Conservation (phyloP, 2,888 invertebrate species). For the Ecliptopera silaceata region DNA sequence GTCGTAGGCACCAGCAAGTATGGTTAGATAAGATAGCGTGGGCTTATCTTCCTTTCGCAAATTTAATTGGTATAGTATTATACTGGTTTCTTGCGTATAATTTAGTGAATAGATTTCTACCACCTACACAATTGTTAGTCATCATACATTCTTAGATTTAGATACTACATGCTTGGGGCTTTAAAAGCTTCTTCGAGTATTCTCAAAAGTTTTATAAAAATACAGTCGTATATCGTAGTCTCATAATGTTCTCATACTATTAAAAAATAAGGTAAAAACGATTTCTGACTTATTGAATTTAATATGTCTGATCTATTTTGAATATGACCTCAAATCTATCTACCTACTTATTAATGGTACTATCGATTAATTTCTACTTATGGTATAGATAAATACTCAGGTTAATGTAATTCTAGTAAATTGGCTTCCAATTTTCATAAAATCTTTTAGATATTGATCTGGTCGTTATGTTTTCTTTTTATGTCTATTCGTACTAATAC, state of each 20-base stretch:
- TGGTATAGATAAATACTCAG: neutral
- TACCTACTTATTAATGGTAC: slow-evolving; percentile 1
- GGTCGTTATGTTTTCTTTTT: neutral
- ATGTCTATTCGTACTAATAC: neutral
- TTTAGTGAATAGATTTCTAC: slow-evolving; percentile 31
- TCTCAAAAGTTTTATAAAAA: no score
- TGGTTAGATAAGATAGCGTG: no score
- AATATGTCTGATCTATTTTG: neutral
- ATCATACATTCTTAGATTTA: slow-evolving; percentile 2
- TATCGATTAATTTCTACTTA: slow-evolving; percentile 5
- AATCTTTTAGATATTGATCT: neutral
- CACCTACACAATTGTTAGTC: slow-evolving; percentile 33
- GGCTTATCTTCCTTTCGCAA: slow-evolving; percentile 40
- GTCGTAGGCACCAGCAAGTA: no score
- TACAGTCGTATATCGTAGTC: no score
- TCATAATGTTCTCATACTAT: no score
- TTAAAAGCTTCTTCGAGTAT: no score
- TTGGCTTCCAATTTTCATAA: neutral
- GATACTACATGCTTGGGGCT: no score
- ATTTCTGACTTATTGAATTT: neutral
- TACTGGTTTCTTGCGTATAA: slow-evolving; percentile 25
- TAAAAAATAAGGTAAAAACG: neutral
- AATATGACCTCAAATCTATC: slow-evolving; percentile 15
- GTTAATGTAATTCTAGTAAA: neutral
- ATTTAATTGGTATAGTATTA: slow-evolving; percentile 25